Evolutionary conservation across 2,113 vertebrate genomes (phyloP).

Genomic region (Anolis sagrei): DNA sequence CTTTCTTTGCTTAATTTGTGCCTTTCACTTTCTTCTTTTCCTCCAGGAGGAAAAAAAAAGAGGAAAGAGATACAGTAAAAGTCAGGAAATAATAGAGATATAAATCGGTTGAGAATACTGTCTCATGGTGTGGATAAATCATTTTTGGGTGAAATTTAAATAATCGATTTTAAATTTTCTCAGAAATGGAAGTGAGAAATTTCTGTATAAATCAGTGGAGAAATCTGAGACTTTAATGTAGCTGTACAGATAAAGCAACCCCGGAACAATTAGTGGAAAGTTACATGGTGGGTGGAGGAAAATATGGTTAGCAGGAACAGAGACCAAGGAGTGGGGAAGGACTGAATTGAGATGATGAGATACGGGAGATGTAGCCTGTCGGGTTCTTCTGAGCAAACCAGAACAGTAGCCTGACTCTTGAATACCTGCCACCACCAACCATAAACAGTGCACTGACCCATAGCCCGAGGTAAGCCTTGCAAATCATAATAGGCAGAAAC

Average conservation of each 20-base stretch:
- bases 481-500: background rate
- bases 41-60: background rate
- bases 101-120: background rate
- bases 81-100: background rate
- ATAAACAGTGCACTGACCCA: background rate
- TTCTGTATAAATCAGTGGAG: background rate
- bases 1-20: background rate
- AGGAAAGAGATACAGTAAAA: background rate
- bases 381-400: background rate
- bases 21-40: background rate
- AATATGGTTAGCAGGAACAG: background rate
- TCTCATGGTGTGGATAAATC: background rate
- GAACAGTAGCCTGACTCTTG: background rate
- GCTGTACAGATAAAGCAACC: background rate
- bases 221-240: background rate
- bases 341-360: background rate
- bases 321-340: background rate
- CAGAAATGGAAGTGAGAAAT: background rate
- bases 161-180: background rate
- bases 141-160: background rate
- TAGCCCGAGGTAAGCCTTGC: background rate
- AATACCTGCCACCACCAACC: no score
- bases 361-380: background rate
- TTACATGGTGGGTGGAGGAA: background rate
- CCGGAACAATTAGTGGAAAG: background rate